Evolutionary conservation across 2,113 vertebrate species (phyloP).

Genomic region (Hemichromis elongatus): DNA sequence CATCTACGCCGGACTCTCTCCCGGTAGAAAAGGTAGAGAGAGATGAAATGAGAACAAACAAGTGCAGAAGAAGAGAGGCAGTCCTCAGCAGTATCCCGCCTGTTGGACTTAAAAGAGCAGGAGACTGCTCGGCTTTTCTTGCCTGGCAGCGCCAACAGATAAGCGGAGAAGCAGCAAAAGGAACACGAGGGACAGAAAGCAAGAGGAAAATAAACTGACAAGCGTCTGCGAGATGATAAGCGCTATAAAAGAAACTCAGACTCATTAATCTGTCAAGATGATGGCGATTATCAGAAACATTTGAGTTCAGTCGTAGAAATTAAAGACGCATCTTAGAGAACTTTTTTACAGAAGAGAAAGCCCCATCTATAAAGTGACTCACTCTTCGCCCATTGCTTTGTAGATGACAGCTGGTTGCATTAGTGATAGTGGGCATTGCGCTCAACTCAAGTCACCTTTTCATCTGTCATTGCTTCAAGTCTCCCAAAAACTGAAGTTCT

Average conservation of each 20-base stretch:
- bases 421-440: background rate
- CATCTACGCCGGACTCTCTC: conserved; percentile 15
- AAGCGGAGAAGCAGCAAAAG: conserved; percentile 36
- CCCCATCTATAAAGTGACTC: background rate
- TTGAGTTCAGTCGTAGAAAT: background rate
- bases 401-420: background rate
- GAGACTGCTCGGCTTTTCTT: conserved; percentile 40
- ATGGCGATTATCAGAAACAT: background rate
- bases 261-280: background rate
- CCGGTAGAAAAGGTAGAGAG: conserved; percentile 27
- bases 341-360: background rate
- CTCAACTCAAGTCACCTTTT: background rate
- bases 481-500: background rate
- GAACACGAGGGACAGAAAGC: conserved; percentile 26
- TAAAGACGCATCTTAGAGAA: background rate
- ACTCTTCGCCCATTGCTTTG: background rate
- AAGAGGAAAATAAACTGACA: conserved; percentile 27
- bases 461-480: background rate
- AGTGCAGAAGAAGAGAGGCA: conserved; percentile 22
- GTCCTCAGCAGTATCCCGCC: conserved; percentile 60
- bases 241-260: background rate
- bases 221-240: conserved; percentile 36
- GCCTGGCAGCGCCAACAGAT: conserved; percentile 46
- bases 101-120: conserved; percentile 66
- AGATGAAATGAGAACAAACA: conserved; percentile 55